Conservation (phyloP, 1,140 invertebrate genomes). For the Zaprionus camerounensis region DNA sequence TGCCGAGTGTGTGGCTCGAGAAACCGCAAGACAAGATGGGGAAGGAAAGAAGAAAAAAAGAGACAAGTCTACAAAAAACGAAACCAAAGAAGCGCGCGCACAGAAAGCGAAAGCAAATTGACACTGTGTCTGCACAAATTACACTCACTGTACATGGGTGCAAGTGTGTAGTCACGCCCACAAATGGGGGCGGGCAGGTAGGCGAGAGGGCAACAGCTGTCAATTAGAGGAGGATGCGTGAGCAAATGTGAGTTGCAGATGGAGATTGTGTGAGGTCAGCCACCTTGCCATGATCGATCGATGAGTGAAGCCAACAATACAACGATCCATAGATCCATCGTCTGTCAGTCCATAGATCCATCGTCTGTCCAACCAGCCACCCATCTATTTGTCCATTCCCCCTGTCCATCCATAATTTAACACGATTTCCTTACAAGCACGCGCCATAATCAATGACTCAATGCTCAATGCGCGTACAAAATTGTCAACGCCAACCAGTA, state of each 20-base stretch:
- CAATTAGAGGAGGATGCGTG: conserved; percentile 61
- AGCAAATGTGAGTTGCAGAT: conserved; percentile 14
- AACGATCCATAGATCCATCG: conserved; percentile 40
- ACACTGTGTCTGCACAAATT: conserved; percentile 35
- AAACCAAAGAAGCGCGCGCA: conserved; percentile 1
- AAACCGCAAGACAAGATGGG: conserved; percentile 11
- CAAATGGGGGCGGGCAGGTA: background rate
- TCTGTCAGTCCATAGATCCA: conserved; percentile 13
- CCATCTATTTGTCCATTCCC: background rate
- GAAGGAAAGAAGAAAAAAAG: background rate
- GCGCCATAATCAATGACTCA: conserved; percentile 44
- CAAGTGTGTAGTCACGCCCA: conserved; percentile 41
- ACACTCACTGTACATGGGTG: conserved; percentile 13
- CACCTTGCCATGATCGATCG: conserved; percentile 49
- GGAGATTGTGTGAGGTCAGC: conserved; percentile 43
- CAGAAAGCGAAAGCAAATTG: conserved; percentile 66
- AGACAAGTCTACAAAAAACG: conserved; percentile 9
- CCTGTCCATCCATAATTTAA: conserved; percentile 56
- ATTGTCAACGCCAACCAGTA: conserved; percentile 54
- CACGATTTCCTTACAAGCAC: conserved; percentile 75
- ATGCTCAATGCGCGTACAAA: conserved; percentile 36
- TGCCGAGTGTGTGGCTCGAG: conserved; percentile 8
- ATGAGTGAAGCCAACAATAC: background rate
- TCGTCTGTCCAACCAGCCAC: background rate
- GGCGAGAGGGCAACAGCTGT: background rate